Conservation (phyloP, 2,797 vertebrate species). For the Gambelia wislizenii region DNA sequence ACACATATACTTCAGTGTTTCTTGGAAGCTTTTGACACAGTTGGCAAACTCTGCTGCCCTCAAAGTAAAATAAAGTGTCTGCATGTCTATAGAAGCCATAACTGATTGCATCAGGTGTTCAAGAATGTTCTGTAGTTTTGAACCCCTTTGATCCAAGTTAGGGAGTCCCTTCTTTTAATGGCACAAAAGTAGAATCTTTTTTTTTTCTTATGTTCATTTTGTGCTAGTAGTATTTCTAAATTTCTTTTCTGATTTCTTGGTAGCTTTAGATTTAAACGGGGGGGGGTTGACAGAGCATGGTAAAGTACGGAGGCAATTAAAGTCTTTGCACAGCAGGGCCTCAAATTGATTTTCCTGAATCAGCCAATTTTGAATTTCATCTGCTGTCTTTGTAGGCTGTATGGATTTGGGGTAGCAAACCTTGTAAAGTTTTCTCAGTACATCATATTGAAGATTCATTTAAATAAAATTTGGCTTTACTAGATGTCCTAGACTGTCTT, state of each 20-base stretch:
- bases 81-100: background rate
- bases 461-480: background rate
- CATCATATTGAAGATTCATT: background rate
- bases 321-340: background rate
- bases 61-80: conserved; percentile 5
- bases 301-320: background rate
- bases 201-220: background rate
- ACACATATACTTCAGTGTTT: background rate
- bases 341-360: background rate
- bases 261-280: background rate
- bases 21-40: background rate
- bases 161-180: background rate
- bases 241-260: background rate
- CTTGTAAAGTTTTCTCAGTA: background rate
- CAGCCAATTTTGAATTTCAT: background rate
- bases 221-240: background rate
- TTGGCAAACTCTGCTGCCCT: background rate
- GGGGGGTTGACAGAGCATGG: background rate
- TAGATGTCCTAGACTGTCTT: background rate
- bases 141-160: background rate
- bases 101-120: background rate
- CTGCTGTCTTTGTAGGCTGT: background rate
- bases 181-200: background rate
- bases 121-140: background rate
- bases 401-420: background rate